Evolutionary conservation across 2,797 vertebrate genomes (phyloP), one percentile per base, ranked within the genome.

Genomic region (Chelon labrosus): DNA sequence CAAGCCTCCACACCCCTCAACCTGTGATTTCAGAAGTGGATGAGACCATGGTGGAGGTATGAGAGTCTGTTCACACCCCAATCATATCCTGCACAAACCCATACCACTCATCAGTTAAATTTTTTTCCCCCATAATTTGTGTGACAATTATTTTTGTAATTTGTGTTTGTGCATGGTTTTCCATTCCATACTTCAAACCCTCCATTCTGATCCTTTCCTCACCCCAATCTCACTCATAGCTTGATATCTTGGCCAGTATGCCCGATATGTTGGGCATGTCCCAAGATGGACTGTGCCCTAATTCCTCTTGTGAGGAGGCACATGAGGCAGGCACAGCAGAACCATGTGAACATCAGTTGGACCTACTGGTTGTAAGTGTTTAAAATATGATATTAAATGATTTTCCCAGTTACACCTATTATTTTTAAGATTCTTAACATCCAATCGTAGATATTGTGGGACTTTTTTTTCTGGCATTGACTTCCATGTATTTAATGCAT

Each of bases 21-120:
- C 89, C 93, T 31, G 44, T 95, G 75, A 79, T 94, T 62, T 47
- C 93, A 75, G 95, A 96, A 71, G 95, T 98, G 75, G 95, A 97
- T 61, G 97, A 98, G 91, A 96, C 95, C 0, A 91, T 98, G 95
- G 97, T 97, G 85, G 97, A 99, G 97, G 98, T 99, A 93, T 12
- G 68, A 49, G 51, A 39, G 52, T 60, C 19, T 1, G 0, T 44
- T 57, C 60, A 16, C n/a, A 5, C 47, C 49, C 35, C 5, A 5
- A 7, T 55, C 35, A 20, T 38, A 10, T 54, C 11, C 42, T 31
- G 10, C 42, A 19, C 5, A 17, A 12, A 73, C 25, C 17, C 37
- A 54, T 25, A 13, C 47, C 54, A 62, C 51, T 27, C 53, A 27
- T 67, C 74, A 0, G 25, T 71, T 80, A 75, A 0, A 38, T 73